phyloP scores from a whole-genome alignment of 2,797 vertebrate species.

The Brotula barbata region DNA sequence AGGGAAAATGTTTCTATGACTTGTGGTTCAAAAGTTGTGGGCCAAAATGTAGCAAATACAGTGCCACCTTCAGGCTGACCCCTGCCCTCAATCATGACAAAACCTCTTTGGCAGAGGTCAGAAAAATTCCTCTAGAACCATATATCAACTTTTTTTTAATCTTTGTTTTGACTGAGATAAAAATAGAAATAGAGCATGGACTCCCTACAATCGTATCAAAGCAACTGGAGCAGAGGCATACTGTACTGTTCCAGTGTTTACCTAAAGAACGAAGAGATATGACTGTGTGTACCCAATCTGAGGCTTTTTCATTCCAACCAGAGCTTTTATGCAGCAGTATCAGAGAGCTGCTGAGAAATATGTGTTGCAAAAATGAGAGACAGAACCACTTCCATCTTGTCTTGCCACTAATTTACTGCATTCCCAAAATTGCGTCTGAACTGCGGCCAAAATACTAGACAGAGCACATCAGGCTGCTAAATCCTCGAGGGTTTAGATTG shows the following conservation, averaged over 20 bases:
- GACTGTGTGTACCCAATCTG: conserved; percentile 2
- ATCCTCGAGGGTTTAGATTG: conserved; percentile 44
- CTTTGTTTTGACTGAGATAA: too few species aligned
- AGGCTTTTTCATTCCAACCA: conserved; percentile 8
- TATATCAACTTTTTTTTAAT: too few species aligned
- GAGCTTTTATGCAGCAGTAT: conserved; percentile 16
- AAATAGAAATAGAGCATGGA: too few species aligned
- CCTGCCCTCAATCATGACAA: too few species aligned
- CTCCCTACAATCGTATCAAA: background rate
- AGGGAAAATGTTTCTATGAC: too few species aligned
- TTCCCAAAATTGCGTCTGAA: conserved; percentile 53
- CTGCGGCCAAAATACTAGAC: conserved; percentile 55
- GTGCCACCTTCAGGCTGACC: too few species aligned
- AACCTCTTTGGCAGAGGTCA: too few species aligned
- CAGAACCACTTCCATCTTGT: conserved; percentile 39
- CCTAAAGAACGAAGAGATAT: background rate
- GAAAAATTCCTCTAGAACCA: too few species aligned
- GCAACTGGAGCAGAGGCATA: background rate
- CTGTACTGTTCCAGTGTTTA: background rate
- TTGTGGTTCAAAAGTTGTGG: too few species aligned
- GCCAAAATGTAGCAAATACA: too few species aligned
- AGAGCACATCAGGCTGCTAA: conserved; percentile 31
- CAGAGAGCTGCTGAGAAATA: conserved; percentile 18
- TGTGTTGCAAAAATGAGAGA: conserved; percentile 27
- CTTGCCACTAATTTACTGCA: conserved; percentile 53